A percentile compares a stretch with the other conserved stretches of the same genome.
These are phyloP conservation scores for Acanthurus tractus DNA, from an alignment of 2,797 vertebrate genomes.

Conservation along the genomic window DNA sequence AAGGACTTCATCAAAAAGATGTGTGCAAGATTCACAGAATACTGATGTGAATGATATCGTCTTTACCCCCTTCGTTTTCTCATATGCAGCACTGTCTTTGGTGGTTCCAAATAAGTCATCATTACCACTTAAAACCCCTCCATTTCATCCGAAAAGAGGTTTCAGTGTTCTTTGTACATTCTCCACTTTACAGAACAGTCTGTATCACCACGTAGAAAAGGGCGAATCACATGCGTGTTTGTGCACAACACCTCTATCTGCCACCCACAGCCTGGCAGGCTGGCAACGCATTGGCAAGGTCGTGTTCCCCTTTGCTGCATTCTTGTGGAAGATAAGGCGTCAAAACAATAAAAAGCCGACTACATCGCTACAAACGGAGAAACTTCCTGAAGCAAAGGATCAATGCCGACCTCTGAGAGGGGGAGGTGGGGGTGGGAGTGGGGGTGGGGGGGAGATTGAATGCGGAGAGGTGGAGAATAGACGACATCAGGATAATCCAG, in stretches of 20 bases:
- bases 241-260: constrained; percentile 57
- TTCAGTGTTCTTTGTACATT: constrained; percentile 7
- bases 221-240: constrained; percentile 8
- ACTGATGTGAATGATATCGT: constrained; percentile 34
- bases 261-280: constrained; percentile 56
- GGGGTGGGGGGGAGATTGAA: constrained; percentile 20
- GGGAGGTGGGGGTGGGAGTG: not conserved
- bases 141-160: not conserved
- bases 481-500: constrained; percentile 69
- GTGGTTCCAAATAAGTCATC: not conserved
- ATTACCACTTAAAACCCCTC: constrained; percentile 5
- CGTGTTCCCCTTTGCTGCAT: constrained; percentile 53
- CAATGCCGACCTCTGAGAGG: constrained; percentile 41
- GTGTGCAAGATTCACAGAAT: constrained; percentile 29
- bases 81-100: not conserved
- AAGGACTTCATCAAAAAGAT: constrained; percentile 32
- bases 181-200: constrained; percentile 20
- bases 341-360: constrained; percentile 61
- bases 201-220: constrained; percentile 38
- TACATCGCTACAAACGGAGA: constrained; percentile 41
- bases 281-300: constrained; percentile 59
- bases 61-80: constrained; percentile 9
- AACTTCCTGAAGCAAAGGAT: constrained; percentile 57
- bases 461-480: constrained; percentile 40
- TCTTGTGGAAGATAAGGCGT: constrained; percentile 60